These are phyloP conservation scores for Oenanthe melanoleuca DNA, from an alignment of 2,113 vertebrate species.

Conservation along the genomic window DNA sequence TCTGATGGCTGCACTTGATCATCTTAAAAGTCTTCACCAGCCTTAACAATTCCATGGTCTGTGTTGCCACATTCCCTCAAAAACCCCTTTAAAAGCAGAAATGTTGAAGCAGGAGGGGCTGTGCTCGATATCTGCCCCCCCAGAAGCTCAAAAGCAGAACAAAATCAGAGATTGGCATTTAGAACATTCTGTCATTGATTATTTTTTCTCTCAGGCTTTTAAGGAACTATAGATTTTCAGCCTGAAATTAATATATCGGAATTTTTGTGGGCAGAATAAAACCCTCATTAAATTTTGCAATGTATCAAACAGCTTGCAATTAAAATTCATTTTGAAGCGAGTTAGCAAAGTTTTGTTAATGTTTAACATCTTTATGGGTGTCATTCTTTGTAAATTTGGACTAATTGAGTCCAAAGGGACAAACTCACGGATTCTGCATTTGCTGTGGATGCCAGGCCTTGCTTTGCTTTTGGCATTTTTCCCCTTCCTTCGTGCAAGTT, in stretches of 20 bases:
- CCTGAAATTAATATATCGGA: background rate
- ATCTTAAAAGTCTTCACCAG: background rate
- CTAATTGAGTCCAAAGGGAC: slow-evolving; percentile 81
- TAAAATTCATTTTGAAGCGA: slow-evolving; percentile 52
- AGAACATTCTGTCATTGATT: background rate
- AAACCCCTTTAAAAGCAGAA: background rate
- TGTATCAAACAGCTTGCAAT: slow-evolving; percentile 19
- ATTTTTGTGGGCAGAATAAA: background rate
- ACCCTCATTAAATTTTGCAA: slow-evolving; percentile 4
- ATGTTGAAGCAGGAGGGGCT: background rate
- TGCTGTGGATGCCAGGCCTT: slow-evolving; percentile 22
- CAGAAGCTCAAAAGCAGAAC: background rate
- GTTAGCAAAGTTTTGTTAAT: slow-evolving; percentile 63
- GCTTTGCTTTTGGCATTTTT: slow-evolving; percentile 41
- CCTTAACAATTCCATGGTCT: background rate
- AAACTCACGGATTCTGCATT: slow-evolving; percentile 59
- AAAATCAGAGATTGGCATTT: background rate
- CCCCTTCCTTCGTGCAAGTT: background rate
- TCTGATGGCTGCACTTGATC: background rate
- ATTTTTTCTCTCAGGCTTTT: background rate
- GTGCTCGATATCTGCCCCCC: background rate
- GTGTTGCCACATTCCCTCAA: background rate
- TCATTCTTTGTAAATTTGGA: slow-evolving; percentile 66
- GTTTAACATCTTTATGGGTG: slow-evolving; percentile 68
- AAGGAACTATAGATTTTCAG: background rate